Conservation (phyloP, 2,113 vertebrate species). For the Engystomops pustulosus region DNA sequence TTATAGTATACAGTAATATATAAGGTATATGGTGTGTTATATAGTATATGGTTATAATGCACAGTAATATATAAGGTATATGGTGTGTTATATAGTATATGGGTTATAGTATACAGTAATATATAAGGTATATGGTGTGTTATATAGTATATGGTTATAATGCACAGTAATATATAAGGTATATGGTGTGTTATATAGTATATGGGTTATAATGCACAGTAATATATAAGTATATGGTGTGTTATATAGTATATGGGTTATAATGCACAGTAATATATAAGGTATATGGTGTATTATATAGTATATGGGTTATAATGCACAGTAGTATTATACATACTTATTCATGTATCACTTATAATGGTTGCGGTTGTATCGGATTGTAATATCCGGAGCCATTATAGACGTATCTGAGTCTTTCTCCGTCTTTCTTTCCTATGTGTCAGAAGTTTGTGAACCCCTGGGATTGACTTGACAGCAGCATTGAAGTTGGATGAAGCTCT, state of each 20-base stretch:
- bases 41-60: too few species aligned
- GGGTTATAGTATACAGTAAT: not conserved
- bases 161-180: not conserved
- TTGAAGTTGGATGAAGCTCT: not conserved
- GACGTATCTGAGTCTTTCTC: not conserved
- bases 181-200: too few species aligned
- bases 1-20: not conserved
- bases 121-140: too few species aligned
- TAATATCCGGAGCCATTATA: not conserved
- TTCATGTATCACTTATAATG: not conserved
- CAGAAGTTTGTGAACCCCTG: slow-evolving; percentile 10
- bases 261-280: not conserved
- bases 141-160: not conserved
- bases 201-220: too few species aligned
- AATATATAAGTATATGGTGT: too few species aligned
- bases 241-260: too few species aligned
- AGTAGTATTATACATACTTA: not conserved
- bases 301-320: not conserved
- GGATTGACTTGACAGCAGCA: not conserved
- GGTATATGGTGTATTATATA: not conserved
- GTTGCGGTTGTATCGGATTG: not conserved
- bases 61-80: not conserved
- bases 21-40: not conserved
- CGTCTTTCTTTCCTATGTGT: not conserved
- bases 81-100: not conserved